These are phyloP conservation scores for Omphaloscelis lunosa DNA, from an alignment of 2,888 invertebrate genomes.

Conservation along the genomic window DNA sequence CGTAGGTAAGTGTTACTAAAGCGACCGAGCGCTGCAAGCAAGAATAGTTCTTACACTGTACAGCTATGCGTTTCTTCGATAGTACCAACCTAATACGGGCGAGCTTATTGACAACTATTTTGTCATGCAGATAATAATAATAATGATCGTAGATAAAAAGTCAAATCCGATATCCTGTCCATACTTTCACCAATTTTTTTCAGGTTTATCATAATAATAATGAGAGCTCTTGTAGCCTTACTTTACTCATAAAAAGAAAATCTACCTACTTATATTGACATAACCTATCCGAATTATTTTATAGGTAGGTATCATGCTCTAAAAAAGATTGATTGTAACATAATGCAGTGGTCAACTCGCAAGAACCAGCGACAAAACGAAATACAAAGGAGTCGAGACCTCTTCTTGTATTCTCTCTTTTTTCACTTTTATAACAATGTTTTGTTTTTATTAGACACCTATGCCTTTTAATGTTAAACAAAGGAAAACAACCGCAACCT, in stretches of 20 bases:
- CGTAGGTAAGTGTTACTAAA: no score
- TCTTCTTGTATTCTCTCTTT: background rate
- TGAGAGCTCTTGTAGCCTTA: background rate
- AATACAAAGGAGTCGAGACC: no score
- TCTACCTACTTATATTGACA: background rate
- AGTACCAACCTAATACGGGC: no score
- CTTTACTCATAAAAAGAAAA: background rate
- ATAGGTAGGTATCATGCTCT: background rate
- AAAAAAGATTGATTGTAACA: no score
- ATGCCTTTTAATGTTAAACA: background rate
- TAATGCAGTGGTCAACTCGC: no score
- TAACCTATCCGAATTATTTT: background rate
- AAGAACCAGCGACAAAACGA: background rate
- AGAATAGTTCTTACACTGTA: no score
- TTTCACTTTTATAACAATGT: background rate
- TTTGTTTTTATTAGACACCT: background rate
- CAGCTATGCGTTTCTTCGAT: no score
- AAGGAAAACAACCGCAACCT: slow-evolving; percentile 6
- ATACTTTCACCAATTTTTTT: no score
- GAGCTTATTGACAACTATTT: background rate
- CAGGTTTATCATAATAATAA: no score
- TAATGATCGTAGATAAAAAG: no score
- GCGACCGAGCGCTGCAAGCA: no score
- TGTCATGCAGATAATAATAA: background rate
- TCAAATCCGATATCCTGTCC: no score